A percentile compares a stretch with the other conserved stretches of the same genome.
These are phyloP conservation scores for Hypsibius dujardini DNA, from an alignment of 1,140 invertebrate genomes.

Conservation along the genomic window DNA sequence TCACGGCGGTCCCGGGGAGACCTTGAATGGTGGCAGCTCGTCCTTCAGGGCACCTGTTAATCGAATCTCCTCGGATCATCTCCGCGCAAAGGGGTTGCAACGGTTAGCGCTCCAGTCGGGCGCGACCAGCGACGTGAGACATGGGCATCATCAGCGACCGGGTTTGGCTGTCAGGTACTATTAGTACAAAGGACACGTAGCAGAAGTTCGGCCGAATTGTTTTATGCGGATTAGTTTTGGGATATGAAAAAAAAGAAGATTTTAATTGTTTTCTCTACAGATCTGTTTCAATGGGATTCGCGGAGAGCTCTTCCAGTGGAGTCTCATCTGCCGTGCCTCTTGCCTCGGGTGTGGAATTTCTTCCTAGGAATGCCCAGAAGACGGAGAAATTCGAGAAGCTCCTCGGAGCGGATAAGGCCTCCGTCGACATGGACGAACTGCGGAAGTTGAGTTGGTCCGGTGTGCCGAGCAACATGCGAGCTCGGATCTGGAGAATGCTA, in stretches of 20 bases:
- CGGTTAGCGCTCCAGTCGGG: not conserved
- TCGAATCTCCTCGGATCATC: not conserved
- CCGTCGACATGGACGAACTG: constrained; percentile 23
- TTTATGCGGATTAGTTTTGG: not conserved
- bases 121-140: not conserved
- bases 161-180: constrained; percentile 9
- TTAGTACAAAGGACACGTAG: too few species aligned
- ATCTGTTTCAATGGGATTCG: not conserved
- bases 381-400: constrained; percentile 22
- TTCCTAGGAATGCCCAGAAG: constrained; percentile 17
- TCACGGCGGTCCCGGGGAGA: not conserved
- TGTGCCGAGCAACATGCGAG: constrained; percentile 62
- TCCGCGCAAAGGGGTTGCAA: not conserved
- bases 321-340: not conserved
- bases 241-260: not conserved
- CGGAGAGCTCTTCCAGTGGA: too few species aligned
- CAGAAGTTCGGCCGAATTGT: too few species aligned
- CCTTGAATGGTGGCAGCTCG: not conserved
- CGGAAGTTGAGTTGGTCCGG: constrained; percentile 56
- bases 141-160: not conserved
- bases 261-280: not conserved
- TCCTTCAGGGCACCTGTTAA: not conserved
- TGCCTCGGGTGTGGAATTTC: not conserved
- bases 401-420: constrained; percentile 22
- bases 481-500: constrained; percentile 53